A percentile compares a stretch with the other conserved stretches of the same genome.
These are phyloP conservation scores for Melanophora roralis DNA, from an alignment of 2,888 invertebrate species.

Conservation along the genomic window DNA sequence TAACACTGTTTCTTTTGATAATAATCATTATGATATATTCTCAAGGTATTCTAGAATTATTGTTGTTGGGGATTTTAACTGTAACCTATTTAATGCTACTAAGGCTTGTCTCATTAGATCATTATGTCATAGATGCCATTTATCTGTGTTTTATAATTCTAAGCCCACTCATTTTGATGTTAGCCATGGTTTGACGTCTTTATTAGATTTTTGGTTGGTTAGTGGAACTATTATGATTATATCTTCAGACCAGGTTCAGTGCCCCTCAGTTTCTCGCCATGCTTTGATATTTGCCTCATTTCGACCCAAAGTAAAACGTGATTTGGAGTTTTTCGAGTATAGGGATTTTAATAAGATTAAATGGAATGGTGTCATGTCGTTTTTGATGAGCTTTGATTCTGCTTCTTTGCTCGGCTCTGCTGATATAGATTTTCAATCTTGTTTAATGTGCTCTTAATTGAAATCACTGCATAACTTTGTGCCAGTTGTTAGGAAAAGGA, in stretches of 20 bases:
- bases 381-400: neutral
- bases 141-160: constrained; percentile 12
- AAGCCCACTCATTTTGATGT: constrained; percentile 4
- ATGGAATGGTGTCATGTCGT: neutral
- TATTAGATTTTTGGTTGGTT: neutral
- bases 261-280: neutral
- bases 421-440: neutral
- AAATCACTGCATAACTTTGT: neutral
- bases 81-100: constrained; percentile 6
- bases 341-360: neutral
- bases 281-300: neutral
- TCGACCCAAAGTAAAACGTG: neutral
- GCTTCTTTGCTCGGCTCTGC: neutral
- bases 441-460: neutral
- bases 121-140: neutral
- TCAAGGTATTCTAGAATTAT: neutral
- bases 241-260: neutral
- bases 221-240: neutral
- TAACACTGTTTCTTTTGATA: neutral
- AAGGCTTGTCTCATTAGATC: neutral
- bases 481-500: neutral
- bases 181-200: neutral
- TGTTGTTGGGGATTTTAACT: constrained; percentile 5
- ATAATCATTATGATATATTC: neutral
- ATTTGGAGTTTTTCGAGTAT: neutral